A percentile compares a stretch with the other conserved stretches of the same genome.
Conservation (phyloP, 2,113 vertebrate genomes). For the Chionodraco myersi region DNA sequence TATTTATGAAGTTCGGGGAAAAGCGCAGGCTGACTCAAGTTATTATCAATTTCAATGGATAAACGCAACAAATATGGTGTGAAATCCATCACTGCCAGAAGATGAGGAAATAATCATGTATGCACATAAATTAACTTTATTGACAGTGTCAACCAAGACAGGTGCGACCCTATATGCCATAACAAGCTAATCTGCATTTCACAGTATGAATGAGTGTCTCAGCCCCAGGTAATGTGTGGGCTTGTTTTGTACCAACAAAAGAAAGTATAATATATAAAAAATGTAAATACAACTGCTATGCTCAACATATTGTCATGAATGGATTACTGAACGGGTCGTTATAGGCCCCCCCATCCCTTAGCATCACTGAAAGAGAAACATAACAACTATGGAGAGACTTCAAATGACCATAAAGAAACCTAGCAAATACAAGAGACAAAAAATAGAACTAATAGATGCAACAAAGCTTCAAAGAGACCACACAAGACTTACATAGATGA, state of each 20-base stretch:
- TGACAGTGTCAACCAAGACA: constrained; percentile 3
- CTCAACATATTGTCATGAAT: neutral
- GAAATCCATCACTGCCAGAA: neutral
- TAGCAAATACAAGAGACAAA: no score
- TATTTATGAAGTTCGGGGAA: neutral
- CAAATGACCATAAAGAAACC: no score
- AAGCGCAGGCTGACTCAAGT: neutral
- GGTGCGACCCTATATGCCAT: constrained; percentile 8
- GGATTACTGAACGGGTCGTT: no score
- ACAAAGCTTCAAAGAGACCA: no score
- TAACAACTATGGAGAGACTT: no score
- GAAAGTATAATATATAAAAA: neutral
- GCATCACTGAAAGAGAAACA: no score
- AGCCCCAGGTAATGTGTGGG: neutral
- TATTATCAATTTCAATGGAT: neutral
- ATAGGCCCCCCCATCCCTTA: no score
- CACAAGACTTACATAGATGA: no score
- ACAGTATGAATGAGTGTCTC: constrained; percentile 3
- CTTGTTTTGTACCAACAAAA: neutral
- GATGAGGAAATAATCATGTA: neutral
- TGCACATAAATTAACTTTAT: constrained; percentile 19
- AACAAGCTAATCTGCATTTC: constrained; percentile 25
- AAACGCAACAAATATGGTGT: neutral
- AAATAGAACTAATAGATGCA: no score
- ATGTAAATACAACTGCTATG: neutral